phyloP scores from a whole-genome alignment of 1,140 invertebrate species.

The Pectinophora gossypiella region DNA sequence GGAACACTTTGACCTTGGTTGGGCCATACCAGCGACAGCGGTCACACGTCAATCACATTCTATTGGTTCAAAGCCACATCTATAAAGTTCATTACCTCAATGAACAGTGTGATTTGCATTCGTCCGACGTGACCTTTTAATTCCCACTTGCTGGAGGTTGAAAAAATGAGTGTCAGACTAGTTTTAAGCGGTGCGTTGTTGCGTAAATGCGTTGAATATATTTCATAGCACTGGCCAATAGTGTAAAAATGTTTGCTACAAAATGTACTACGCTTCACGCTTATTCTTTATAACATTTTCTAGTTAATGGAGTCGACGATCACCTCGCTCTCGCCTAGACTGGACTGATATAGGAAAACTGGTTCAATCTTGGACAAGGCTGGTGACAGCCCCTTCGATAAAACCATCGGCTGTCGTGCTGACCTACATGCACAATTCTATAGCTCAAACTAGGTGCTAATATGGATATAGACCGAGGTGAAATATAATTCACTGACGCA shows the following conservation, averaged over 20 bases:
- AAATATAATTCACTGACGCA: neutral
- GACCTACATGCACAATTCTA: conserved; percentile 32
- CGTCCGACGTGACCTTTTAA: conserved; percentile 20
- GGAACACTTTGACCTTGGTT: conserved; percentile 42
- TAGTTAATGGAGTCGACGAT: conserved; percentile 28
- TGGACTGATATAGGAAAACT: conserved; percentile 48
- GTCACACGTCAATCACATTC: conserved; percentile 58
- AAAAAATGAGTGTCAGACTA: neutral
- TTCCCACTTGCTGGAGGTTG: conserved; percentile 12
- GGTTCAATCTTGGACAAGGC: conserved; percentile 56
- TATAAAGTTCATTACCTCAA: conserved; percentile 56
- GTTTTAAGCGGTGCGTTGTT: neutral
- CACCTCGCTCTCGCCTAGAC: conserved; percentile 44
- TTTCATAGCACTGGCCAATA: no score
- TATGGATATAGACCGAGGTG: neutral
- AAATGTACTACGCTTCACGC: conserved; percentile 18
- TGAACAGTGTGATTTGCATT: conserved; percentile 38
- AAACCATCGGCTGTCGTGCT: conserved; percentile 42
- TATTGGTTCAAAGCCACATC: conserved; percentile 64
- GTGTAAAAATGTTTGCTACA: no score
- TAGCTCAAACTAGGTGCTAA: neutral
- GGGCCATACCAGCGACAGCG: no score
- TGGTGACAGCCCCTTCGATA: conserved; percentile 38
- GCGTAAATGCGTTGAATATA: neutral
- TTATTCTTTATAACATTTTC: conserved; percentile 21